Evolutionary conservation across 2,797 vertebrate genomes (phyloP).

Genomic region (Aselliscus stoliczkanus): DNA sequence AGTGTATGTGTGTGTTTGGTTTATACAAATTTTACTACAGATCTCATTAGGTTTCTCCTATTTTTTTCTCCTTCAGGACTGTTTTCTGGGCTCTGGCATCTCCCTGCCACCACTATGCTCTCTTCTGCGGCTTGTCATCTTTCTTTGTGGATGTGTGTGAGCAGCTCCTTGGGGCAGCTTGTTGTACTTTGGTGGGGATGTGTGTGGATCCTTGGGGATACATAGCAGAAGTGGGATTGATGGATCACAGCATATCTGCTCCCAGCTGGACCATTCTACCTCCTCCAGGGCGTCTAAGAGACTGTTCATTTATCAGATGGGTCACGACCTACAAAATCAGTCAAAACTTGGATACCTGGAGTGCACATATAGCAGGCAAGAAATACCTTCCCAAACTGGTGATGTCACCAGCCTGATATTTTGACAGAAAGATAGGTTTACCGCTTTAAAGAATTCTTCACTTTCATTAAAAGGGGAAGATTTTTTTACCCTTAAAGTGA

Average conservation of each 20-base stretch:
- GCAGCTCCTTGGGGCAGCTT: neutral
- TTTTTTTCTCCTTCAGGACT: neutral
- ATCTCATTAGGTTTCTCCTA: neutral
- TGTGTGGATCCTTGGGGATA: neutral
- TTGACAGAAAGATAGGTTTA: neutral
- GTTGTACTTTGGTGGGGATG: rapidly evolving
- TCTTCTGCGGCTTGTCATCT: too few species aligned
- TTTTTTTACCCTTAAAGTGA: neutral
- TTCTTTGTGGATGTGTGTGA: neutral
- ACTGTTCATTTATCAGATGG: neutral
- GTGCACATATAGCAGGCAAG: neutral
- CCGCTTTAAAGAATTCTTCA: neutral
- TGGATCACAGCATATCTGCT: neutral
- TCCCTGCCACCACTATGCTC: too few species aligned
- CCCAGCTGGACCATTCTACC: neutral
- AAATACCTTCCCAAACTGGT: neutral
- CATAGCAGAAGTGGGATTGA: too few species aligned
- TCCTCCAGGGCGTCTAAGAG: neutral
- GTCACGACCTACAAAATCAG: neutral
- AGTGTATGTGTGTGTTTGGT: neutral
- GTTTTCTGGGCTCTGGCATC: neutral
- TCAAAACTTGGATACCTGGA: neutral
- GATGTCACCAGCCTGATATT: neutral
- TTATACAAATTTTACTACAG: neutral
- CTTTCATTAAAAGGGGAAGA: neutral